Evolutionary conservation across 2,888 invertebrate species (phyloP), one percentile per base, ranked within the genome.

Genomic region (Flexamia atlantica): DNA sequence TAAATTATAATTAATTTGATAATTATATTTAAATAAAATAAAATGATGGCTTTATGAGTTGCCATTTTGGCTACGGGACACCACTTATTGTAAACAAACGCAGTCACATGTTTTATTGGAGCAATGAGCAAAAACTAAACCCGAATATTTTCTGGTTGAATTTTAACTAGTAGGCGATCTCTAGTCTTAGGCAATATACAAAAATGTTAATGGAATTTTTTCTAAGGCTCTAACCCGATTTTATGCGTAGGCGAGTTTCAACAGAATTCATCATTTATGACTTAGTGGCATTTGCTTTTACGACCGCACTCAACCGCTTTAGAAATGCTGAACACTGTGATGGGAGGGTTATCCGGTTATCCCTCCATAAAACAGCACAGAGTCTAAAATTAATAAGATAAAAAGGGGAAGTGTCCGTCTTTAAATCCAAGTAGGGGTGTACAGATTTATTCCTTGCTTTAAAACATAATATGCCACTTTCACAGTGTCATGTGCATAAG

Each of bases 201-300:
- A n/a, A n/a, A n/a, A n/a, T n/a, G n/a, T n/a, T n/a, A n/a, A n/a
- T n/a, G n/a, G n/a, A n/a, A n/a, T n/a, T n/a, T n/a, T n/a, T n/a
- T n/a, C n/a, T n/a, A n/a, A n/a, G n/a, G n/a, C n/a, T n/a, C n/a
- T n/a, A n/a, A n/a, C n/a, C n/a, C n/a, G n/a, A n/a, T n/a, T n/a
- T n/a, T n/a, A n/a, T n/a, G n/a, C n/a, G n/a, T n/a, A n/a, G n/a
- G 10, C 64, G 64, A 64, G 28, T 20, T 14, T 40, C 36, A 40
- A 23, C 70, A 30, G 70, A 20, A 40, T n/a, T 70, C 70, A 40
- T 12, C 20, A 17, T 30, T 70, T 70, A 70, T 40, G 10, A 20
- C 70, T 40, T 23, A 40, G n/a, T 70, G 70, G 70, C 23, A 70
- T 70, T 70, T 40, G n/a, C 20, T 36, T 40, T 70, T 70, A 70